phyloP scores from a whole-genome alignment of 2,797 vertebrate genomes.

The Gobio occitaniae region DNA sequence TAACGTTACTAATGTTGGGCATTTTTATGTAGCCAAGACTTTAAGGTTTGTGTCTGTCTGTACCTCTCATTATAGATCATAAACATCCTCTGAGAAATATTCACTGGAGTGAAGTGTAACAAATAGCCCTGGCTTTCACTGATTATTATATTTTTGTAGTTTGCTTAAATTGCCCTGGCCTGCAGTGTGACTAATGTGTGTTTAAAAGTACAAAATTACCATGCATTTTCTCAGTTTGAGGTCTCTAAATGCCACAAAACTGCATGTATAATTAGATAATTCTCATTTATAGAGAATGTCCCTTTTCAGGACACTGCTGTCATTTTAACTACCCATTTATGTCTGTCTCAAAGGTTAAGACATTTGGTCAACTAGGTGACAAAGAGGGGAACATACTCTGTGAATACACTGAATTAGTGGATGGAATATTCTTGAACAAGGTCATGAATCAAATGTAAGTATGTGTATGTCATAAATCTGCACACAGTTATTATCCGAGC shows the following conservation, averaged over 20 bases:
- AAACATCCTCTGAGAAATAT: neutral
- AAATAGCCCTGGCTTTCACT: neutral
- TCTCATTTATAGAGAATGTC: neutral
- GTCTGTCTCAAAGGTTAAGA: slow-evolving; percentile 79
- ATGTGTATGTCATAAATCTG: slow-evolving; percentile 12
- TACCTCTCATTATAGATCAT: neutral
- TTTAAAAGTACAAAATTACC: neutral
- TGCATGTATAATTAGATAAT: neutral
- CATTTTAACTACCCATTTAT: neutral
- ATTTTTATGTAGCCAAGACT: neutral
- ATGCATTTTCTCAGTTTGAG: no score
- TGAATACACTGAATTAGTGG: slow-evolving; percentile 88
- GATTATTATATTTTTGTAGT: neutral
- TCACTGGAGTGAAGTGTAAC: neutral
- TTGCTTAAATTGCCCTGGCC: neutral
- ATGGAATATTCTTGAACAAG: slow-evolving; percentile 89
- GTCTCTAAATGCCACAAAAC: neutral
- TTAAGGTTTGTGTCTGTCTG: neutral
- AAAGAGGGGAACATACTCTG: slow-evolving; percentile 81
- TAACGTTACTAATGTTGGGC: neutral
- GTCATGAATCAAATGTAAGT: slow-evolving; percentile 96
- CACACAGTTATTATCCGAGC: neutral
- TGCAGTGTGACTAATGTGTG: neutral
- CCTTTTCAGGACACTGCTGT: neutral
- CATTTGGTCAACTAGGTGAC: slow-evolving; percentile 82